phyloP scores from a whole-genome alignment of 1,140 invertebrate genomes.

The Phortica variegata region DNA sequence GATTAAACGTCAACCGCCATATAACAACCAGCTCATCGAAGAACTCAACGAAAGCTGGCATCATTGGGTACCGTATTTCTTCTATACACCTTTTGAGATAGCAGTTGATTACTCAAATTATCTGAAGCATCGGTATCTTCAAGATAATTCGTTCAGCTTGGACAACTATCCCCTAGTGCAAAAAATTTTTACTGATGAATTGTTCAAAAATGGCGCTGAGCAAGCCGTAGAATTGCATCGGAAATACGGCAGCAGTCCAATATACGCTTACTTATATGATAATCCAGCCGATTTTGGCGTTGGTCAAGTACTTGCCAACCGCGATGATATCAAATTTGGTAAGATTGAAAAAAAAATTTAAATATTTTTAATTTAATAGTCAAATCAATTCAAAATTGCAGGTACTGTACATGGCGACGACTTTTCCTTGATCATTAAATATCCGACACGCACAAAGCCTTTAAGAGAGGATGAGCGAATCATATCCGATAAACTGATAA shows the following conservation, averaged over 20 bases:
- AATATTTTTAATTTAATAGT: not conserved
- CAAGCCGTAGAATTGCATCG: slow-evolving; percentile 25
- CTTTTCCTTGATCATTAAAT: slow-evolving; percentile 29
- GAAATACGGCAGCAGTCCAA: slow-evolving; percentile 10
- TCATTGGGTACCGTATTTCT: slow-evolving; percentile 30
- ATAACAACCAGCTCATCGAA: slow-evolving; percentile 10
- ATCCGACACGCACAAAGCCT: not conserved
- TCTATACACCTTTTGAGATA: slow-evolving; percentile 20
- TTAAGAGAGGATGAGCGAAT: slow-evolving; percentile 17
- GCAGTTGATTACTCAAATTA: slow-evolving; percentile 24
- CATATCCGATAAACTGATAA: slow-evolving; percentile 26
- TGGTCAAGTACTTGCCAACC: slow-evolving; percentile 10
- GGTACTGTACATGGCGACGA: slow-evolving; percentile 41
- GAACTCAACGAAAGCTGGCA: slow-evolving; percentile 29
- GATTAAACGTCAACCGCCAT: not conserved
- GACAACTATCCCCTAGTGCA: slow-evolving; percentile 25
- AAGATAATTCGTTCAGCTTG: not conserved
- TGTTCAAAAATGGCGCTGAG: slow-evolving; percentile 31
- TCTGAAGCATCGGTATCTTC: slow-evolving; percentile 23
- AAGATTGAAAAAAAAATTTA: not conserved
- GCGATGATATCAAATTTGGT: slow-evolving; percentile 30
- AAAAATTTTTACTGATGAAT: slow-evolving; percentile 30
- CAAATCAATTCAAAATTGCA: slow-evolving; percentile 2
- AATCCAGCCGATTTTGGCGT: slow-evolving; percentile 29
- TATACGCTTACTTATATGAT: slow-evolving; percentile 34